Evolutionary conservation across 2,797 vertebrate genomes (phyloP), one percentile per base, ranked within the genome.

Genomic region (Rallus crepitans): DNA sequence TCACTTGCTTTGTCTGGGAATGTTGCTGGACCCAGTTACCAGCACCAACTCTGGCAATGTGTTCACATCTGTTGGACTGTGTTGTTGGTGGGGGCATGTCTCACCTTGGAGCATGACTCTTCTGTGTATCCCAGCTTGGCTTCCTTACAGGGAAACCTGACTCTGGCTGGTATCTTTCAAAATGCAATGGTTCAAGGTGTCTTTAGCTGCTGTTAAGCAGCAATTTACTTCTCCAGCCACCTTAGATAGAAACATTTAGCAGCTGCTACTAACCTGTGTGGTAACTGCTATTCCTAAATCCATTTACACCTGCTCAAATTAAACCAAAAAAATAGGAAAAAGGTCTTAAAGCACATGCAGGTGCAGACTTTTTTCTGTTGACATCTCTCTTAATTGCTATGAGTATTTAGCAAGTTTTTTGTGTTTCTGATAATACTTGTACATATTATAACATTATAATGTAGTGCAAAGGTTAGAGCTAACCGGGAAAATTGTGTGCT

Each of bases 1-100:
- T 48, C 28, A 0, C 25, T 28, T 37, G 15, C 28, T 48, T 27
- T 23, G 30, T 9, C 53, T 70, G 76, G 53, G 16, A 1, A 20
- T 65, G 53, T 18, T 0, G 0, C 3, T 28, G 55, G 40, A 8
- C 12, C 6, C 31, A 4, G 0, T 9, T 11, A 25, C 6, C 61
- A 80, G 17, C 23, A 25, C 28, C n/a, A 70, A 25, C 30, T 79
- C 37, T 24, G 16, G 35, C 0, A 0, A 5, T 14, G 2, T 6
- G 31, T 19, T 65, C 57, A 52, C 8, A 14, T 24, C 71, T 47
- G 24, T 1, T 2, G 24, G 25, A 15, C 18, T 28, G 30, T 30
- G 45, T 16, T 28, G 5, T 3, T 64, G 39, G 12, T 30, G 70
- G n/a, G 20, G 25, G 23, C 17, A 1, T 9, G 5, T 39, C n/a